Evolutionary conservation across 2,797 vertebrate genomes (phyloP).

Genomic region (Arctocebus calabarensis): DNA sequence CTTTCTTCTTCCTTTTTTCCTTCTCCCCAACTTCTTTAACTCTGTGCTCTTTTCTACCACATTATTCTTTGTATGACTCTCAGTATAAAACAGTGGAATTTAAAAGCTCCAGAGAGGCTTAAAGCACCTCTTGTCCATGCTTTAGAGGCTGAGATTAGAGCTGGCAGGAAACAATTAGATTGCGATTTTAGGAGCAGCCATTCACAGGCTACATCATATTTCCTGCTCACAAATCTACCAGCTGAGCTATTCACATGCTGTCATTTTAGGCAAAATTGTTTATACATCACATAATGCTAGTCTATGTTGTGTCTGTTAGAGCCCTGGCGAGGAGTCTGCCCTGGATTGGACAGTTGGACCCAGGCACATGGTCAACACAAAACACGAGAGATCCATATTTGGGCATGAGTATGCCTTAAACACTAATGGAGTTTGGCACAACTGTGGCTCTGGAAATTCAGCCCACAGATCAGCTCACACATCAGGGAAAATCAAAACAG

Average conservation of each 20-base stretch:
- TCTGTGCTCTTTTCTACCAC: conserved; percentile 5
- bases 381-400: conserved; percentile 78
- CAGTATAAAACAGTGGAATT: conserved; percentile 39
- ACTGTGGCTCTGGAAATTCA: conserved; percentile 67
- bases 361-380: conserved; percentile 75
- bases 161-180: conserved; percentile 58
- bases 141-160: conserved; percentile 36
- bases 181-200: conserved; percentile 56
- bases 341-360: conserved; percentile 70
- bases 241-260: conserved; percentile 69
- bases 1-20: background rate
- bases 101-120: background rate
- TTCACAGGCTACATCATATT: conserved; percentile 64
- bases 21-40: background rate
- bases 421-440: conserved; percentile 73
- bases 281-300: conserved; percentile 71
- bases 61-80: background rate
- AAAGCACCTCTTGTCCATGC: conserved; percentile 15
- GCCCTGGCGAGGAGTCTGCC: conserved; percentile 58
- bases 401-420: conserved; percentile 73
- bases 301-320: conserved; percentile 74
- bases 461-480: conserved; percentile 80
- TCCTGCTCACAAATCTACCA: conserved; percentile 62
- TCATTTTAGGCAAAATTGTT: conserved; percentile 74
- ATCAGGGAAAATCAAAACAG: conserved; percentile 81